Percentiles rank a stretch among this genome's conserved stretches.
These are phyloP conservation scores for Manis crassicaudata DNA, from an alignment of 2,797 vertebrate species.

Conservation along the genomic window DNA sequence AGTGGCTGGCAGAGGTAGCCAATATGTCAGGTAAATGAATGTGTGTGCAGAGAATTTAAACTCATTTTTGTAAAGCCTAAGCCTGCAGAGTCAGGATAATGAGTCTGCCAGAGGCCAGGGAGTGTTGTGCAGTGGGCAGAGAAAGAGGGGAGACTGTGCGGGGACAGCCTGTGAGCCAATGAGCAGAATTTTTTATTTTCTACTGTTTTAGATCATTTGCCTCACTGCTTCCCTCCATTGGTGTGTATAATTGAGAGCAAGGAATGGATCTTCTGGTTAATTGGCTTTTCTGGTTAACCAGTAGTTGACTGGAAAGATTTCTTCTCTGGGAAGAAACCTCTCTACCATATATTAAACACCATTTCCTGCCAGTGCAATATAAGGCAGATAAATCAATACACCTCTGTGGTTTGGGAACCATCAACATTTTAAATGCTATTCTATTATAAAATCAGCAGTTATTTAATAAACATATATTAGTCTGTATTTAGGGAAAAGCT, in stretches of 20 bases:
- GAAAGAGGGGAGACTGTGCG: neutral
- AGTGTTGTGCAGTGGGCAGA: neutral
- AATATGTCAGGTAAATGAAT: slow-evolving; percentile 26
- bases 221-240: slow-evolving; percentile 60
- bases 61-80: neutral
- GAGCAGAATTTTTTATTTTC: slow-evolving; percentile 64
- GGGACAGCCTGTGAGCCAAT: neutral
- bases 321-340: neutral
- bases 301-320: slow-evolving; percentile 47
- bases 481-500: neutral
- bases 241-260: slow-evolving; percentile 70
- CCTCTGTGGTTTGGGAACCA: neutral
- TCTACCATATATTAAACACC: neutral
- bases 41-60: neutral
- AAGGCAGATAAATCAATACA: neutral
- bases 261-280: slow-evolving; percentile 69
- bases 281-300: slow-evolving; percentile 69
- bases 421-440: neutral
- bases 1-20: neutral
- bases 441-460: neutral
- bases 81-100: slow-evolving; percentile 28
- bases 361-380: neutral
- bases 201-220: slow-evolving; percentile 65
- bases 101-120: neutral
- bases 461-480: neutral